phyloP scores from a whole-genome alignment of 2,888 invertebrate genomes.

The Leptopilina myrica region DNA sequence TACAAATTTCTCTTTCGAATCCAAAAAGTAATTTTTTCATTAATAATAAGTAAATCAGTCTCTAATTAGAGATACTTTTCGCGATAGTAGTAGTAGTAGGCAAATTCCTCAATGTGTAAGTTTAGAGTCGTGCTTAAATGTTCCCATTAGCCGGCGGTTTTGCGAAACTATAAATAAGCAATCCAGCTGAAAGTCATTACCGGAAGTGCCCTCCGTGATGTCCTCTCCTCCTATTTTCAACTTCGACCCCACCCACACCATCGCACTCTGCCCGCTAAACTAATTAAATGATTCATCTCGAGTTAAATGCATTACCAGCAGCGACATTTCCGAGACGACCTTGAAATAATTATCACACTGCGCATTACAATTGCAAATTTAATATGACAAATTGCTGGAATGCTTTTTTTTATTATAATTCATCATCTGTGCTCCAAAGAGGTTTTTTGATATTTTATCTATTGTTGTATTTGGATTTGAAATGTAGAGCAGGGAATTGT shows the following conservation, averaged over 20 bases:
- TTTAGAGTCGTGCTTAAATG: slow-evolving; percentile 1
- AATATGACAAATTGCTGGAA: not conserved
- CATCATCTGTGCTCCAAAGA: no score
- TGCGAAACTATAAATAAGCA: slow-evolving; percentile 51
- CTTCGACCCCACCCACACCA: no score
- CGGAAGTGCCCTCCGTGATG: slow-evolving; percentile 64
- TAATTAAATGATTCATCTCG: slow-evolving; percentile 38
- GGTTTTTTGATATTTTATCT: no score
- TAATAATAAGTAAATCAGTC: slow-evolving; percentile 31
- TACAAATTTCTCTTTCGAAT: slow-evolving; percentile 10
- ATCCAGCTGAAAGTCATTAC: slow-evolving; percentile 57
- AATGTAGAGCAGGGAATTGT: no score
- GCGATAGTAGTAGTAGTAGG: slow-evolving; percentile 27
- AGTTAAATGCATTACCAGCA: slow-evolving; percentile 19
- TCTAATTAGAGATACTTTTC: slow-evolving; percentile 43
- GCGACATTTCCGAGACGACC: slow-evolving; percentile 6
- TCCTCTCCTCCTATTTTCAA: slow-evolving; percentile 39
- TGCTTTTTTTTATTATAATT: no score
- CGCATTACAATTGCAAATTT: not conserved
- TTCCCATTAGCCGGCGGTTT: slow-evolving; percentile 36
- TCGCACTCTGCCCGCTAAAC: not conserved
- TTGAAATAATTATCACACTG: slow-evolving; percentile 1
- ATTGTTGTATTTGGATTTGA: no score
- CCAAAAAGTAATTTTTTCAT: not conserved
- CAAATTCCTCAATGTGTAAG: slow-evolving; percentile 43